Conservation (phyloP, 2,888 invertebrate species). For the Drosophila algonquin region DNA sequence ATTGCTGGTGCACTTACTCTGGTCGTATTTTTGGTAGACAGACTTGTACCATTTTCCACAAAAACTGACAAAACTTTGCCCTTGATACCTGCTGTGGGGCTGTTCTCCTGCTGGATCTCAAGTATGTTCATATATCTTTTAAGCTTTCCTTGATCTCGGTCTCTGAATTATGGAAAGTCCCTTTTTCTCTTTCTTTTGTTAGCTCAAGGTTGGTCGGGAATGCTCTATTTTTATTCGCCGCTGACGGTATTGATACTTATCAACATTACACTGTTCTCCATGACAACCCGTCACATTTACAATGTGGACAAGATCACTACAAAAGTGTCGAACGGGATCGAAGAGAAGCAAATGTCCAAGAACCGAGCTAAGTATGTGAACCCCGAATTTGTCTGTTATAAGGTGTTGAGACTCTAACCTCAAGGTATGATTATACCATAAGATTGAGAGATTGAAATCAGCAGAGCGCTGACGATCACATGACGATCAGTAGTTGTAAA, state of each 20-base stretch:
- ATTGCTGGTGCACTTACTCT: slow-evolving; percentile 59
- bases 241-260: neutral
- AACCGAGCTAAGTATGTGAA: neutral
- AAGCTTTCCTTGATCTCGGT: neutral
- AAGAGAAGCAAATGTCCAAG: neutral
- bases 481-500: too few species aligned
- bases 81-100: slow-evolving; percentile 2
- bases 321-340: neutral
- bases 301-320: neutral
- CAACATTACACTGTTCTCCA: neutral
- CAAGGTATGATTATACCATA: too few species aligned
- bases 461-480: too few species aligned
- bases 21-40: slow-evolving; percentile 69
- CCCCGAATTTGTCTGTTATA: neutral
- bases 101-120: neutral
- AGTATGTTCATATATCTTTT: neutral
- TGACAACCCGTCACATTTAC: neutral
- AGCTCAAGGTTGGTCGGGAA: neutral
- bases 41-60: neutral
- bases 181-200: neutral
- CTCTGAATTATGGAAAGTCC: neutral
- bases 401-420: too few species aligned
- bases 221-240: neutral
- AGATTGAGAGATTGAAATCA: too few species aligned
- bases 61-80: neutral